Evolutionary conservation across 2,113 vertebrate species (phyloP).

Genomic region (Neodon shergylaensis): DNA sequence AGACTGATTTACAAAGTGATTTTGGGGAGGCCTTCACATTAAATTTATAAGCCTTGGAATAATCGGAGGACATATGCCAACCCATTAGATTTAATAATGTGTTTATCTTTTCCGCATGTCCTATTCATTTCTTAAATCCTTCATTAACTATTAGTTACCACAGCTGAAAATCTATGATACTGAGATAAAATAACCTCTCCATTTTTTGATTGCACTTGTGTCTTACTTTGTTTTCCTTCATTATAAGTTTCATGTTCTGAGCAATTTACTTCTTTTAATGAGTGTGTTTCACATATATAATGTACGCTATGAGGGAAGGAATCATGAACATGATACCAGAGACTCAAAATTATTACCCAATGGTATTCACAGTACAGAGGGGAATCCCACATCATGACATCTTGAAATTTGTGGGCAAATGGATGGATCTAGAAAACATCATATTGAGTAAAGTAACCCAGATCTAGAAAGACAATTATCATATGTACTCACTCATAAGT

Average conservation of each 20-base stretch:
- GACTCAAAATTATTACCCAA: not conserved
- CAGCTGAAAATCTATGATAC: not conserved
- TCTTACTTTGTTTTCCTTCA: not conserved
- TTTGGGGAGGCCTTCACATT: not conserved
- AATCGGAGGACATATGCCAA: not conserved
- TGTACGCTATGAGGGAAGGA: not conserved
- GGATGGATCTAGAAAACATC: too few species aligned
- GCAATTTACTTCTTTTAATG: not conserved
- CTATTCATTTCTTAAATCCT: not conserved
- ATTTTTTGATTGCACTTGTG: not conserved
- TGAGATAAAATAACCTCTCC: not conserved
- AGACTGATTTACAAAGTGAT: not conserved
- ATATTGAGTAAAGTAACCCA: too few species aligned
- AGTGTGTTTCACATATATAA: not conserved
- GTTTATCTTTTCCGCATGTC: not conserved
- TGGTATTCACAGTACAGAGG: too few species aligned
- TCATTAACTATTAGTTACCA: not conserved
- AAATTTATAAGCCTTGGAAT: not conserved
- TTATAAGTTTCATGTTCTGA: not conserved
- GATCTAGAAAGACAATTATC: too few species aligned
- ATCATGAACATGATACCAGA: not conserved
- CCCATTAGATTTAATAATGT: not conserved
- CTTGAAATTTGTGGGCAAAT: too few species aligned
- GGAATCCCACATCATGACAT: too few species aligned
- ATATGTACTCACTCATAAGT: too few species aligned